Conservation (phyloP, 2,888 invertebrate genomes). For the Pristionchus fissidentatus region DNA sequence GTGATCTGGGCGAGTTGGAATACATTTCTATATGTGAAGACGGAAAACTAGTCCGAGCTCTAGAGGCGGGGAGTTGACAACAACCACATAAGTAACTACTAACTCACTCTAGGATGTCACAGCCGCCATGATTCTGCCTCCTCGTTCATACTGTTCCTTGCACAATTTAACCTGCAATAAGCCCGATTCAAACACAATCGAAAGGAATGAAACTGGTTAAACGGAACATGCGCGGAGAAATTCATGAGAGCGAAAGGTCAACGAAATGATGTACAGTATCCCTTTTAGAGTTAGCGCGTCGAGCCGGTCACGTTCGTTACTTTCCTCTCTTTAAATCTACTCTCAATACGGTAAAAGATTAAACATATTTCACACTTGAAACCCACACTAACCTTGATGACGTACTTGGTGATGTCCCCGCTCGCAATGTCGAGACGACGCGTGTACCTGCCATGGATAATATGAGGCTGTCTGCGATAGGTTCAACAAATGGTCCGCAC, state of each 20-base stretch:
- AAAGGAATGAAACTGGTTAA: background rate
- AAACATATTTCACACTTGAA: no score
- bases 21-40: no score
- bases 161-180: background rate
- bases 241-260: background rate
- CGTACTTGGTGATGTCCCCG: slow-evolving; percentile 95
- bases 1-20: no score
- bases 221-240: background rate
- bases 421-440: slow-evolving; percentile 96
- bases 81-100: background rate
- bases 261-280: background rate
- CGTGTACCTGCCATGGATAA: no score
- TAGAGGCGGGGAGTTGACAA: background rate
- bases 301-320: background rate
- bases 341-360: no score
- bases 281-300: background rate
- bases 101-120: slow-evolving; percentile 36
- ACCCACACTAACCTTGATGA: slow-evolving; percentile 84
- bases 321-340: no score
- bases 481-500: no score
- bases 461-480: no score
- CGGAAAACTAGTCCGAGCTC: background rate
- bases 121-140: slow-evolving; percentile 39
- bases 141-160: slow-evolving; percentile 17
- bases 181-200: background rate